Evolutionary conservation across 2,888 invertebrate species (phyloP).

Genomic region (Epinotia nisella): DNA sequence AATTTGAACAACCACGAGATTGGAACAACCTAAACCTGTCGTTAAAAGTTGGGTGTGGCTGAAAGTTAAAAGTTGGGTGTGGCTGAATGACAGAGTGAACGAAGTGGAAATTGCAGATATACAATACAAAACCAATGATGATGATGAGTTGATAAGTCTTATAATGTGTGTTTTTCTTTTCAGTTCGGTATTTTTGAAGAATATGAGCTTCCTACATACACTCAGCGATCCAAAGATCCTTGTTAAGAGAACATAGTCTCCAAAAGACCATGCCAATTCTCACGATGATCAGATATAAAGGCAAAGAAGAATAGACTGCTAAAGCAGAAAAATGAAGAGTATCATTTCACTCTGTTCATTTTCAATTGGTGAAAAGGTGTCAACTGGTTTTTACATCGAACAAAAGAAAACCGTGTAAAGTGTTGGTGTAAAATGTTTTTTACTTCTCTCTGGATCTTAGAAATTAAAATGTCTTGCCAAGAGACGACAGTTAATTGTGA

Average conservation of each 20-base stretch:
- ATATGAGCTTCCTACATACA: not conserved
- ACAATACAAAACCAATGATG: too few relatives aligned
- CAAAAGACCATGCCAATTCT: not conserved
- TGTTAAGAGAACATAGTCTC: not conserved
- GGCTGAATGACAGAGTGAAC: too few relatives aligned
- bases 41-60: too few relatives aligned
- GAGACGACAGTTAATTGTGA: not conserved
- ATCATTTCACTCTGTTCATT: not conserved
- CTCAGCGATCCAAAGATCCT: not conserved
- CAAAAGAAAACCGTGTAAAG: not conserved
- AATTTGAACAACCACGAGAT: too few relatives aligned
- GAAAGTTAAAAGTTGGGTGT: too few relatives aligned
- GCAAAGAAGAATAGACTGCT: not conserved
- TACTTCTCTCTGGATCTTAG: not conserved
- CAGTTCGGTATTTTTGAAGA: not conserved
- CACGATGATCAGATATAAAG: not conserved
- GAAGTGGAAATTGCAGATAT: too few relatives aligned
- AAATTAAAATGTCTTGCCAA: not conserved
- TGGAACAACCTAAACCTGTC: too few relatives aligned
- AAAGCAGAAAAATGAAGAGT: not conserved
- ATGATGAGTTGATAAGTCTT: not conserved
- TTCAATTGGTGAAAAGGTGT: not conserved
- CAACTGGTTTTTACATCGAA: not conserved
- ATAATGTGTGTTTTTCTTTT: not conserved
- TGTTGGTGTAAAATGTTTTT: not conserved